Conservation (phyloP, 1,140 invertebrate genomes). For the Caenorhabditis remanei region DNA sequence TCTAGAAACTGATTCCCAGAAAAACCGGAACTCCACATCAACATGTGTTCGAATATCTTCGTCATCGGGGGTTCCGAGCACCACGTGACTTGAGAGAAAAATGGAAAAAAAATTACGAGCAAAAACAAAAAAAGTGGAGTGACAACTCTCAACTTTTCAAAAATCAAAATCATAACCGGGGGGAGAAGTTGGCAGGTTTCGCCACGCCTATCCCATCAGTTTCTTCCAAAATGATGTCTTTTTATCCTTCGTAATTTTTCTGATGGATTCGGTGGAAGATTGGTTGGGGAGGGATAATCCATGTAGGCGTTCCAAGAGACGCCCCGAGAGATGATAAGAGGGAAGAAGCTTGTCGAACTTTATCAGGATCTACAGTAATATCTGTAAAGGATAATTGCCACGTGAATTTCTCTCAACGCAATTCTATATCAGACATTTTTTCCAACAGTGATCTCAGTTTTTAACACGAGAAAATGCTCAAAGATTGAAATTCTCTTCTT, state of each 20-base stretch:
- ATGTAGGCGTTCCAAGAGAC: too few relatives aligned
- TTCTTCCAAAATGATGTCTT: not conserved
- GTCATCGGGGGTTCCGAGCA: not conserved
- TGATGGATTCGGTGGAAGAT: not conserved
- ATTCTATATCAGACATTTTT: too few relatives aligned
- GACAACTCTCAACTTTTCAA: slow-evolving; percentile 3
- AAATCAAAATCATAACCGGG: slow-evolving; percentile 28
- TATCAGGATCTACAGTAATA: too few relatives aligned
- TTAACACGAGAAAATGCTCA: not conserved
- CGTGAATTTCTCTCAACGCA: too few relatives aligned
- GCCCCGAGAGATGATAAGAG: too few relatives aligned
- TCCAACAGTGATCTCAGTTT: too few relatives aligned
- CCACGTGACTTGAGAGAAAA: slow-evolving; percentile 9
- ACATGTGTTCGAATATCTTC: not conserved
- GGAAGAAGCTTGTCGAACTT: too few relatives aligned
- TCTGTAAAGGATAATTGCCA: too few relatives aligned
- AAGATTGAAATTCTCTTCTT: not conserved
- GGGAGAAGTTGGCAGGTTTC: slow-evolving; percentile 8
- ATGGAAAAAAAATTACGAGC: slow-evolving; percentile 12
- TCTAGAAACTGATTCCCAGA: too few relatives aligned
- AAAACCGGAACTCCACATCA: not conserved
- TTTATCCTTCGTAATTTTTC: not conserved
- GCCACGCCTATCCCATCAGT: not conserved
- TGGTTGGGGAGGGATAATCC: too few relatives aligned
- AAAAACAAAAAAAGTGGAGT: slow-evolving; percentile 9